Percentiles rank a stretch among this genome's conserved stretches.
These are phyloP conservation scores for Hipparchia semele DNA, from an alignment of 2,888 invertebrate species.

Conservation along the genomic window DNA sequence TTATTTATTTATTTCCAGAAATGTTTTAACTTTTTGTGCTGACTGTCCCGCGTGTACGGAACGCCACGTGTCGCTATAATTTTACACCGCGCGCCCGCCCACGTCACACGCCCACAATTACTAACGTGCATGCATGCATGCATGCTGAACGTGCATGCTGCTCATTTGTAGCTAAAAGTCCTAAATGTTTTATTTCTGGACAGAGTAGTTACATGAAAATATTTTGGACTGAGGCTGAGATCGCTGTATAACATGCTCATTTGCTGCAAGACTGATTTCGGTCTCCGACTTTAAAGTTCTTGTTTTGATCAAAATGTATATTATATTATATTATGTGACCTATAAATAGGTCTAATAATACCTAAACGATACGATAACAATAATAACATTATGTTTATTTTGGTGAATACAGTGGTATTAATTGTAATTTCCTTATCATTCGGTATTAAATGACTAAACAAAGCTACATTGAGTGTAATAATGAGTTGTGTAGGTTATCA, in stretches of 20 bases:
- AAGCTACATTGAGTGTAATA: background rate
- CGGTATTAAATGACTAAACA: constrained; percentile 6
- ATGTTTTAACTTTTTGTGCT: background rate
- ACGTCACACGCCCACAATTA: background rate
- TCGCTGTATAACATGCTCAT: no score
- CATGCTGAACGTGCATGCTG: constrained; percentile 4
- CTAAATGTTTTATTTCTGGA: constrained; percentile 1
- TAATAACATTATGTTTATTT: constrained; percentile 3
- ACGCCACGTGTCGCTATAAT: constrained; percentile 23
- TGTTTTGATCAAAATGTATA: no score
- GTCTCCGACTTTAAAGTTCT: no score
- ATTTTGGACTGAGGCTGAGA: background rate
- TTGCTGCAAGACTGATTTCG: no score
- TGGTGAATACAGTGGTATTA: background rate
- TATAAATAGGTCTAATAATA: no score
- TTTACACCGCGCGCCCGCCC: constrained; percentile 11
- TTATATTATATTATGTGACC: no score
- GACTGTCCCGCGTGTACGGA: background rate
- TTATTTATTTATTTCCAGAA: no score
- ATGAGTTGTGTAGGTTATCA: background rate
- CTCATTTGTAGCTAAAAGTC: constrained; percentile 4
- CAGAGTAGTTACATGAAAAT: background rate
- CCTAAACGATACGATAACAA: background rate
- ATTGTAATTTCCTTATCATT: constrained; percentile 2
- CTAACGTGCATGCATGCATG: constrained; percentile 5